Evolutionary conservation across 2,797 vertebrate species (phyloP), one percentile per base, ranked within the genome.

Genomic region (Furcifer pardalis): DNA sequence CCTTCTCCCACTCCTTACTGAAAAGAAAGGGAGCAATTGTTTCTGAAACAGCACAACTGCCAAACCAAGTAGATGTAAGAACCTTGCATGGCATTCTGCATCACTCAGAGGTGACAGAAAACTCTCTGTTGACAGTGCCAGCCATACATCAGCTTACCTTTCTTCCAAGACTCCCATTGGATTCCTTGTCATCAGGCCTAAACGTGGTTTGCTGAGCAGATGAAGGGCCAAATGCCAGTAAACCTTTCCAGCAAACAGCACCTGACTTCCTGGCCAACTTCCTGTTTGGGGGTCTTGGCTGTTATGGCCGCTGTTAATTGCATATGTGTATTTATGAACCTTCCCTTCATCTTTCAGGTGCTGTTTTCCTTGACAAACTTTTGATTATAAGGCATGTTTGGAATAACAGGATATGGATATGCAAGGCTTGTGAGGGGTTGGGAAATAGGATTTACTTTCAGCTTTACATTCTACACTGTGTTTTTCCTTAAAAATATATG

Each of bases 301-400:
- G 72, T 90, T 91, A 81, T 27, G 78, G 92, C 93, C 93, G 91
- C 90, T 93, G 92, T 86, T 89, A 92, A 85, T 91, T 90, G 94
- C 90, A 92, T 95, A 90, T 91, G 69, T 81, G 82, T 88, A 2
- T 83, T 87, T 91, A 90, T 90, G 91, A 90, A 90, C 6, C 46
- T 12, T 49, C 46, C 46, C 84, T 89, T 71, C 62, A 82, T 93
- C 84, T 84, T 76, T 89, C 80, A 79, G 89, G 90, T 89, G 93
- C 89, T 90, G 88, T 95, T 94, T 95, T 92, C 86, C 83, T 94
- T 87, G 79, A 93, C 86, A 94, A 91, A 90, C 85, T 78, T 92
- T 90, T 92, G 78, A 90, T 90, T 88, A 85, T 0, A 12, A 78
- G 37, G 85, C 89, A 90, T 83, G 86, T 79, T 87, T 87, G 82